Conservation (phyloP, 2,888 invertebrate species). For the Stenoptilia bipunctidactyla region DNA sequence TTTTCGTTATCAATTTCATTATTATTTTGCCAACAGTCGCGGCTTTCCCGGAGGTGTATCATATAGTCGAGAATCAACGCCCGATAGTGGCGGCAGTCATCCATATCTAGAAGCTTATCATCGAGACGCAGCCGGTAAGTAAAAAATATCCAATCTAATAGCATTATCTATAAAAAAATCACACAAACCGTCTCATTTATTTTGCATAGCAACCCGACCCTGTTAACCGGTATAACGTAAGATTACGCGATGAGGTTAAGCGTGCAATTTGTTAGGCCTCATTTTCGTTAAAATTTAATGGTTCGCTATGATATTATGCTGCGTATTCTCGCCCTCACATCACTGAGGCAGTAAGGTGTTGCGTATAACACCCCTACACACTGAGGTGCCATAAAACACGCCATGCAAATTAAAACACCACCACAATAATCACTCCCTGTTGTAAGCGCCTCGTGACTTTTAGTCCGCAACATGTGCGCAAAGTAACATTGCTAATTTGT, state of each 20-base stretch:
- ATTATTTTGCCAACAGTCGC: slow-evolving; percentile 49
- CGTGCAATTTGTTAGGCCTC: slow-evolving; percentile 7
- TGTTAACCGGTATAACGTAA: not conserved
- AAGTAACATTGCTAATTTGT: slow-evolving; percentile 25
- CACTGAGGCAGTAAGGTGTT: slow-evolving; percentile 18
- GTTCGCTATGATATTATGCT: slow-evolving; percentile 18
- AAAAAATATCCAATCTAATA: not conserved
- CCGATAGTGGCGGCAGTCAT: slow-evolving; percentile 90
- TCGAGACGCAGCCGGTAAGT: slow-evolving; percentile 85
- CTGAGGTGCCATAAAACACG: slow-evolving; percentile 37
- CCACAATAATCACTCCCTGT: slow-evolving; percentile 44
- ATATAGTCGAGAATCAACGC: slow-evolving; percentile 90
- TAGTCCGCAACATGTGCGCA: slow-evolving; percentile 27
- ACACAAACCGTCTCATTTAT: not conserved
- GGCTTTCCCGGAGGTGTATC: slow-evolving; percentile 76
- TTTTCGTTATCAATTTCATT: slow-evolving; percentile 14
- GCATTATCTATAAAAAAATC: not conserved
- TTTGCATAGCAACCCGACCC: not conserved
- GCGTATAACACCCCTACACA: slow-evolving; percentile 16
- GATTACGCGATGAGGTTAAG: slow-evolving; percentile 1
- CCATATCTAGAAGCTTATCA: slow-evolving; percentile 86
- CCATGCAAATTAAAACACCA: slow-evolving; percentile 59
- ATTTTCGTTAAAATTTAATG: slow-evolving; percentile 21
- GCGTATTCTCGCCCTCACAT: slow-evolving; percentile 11
- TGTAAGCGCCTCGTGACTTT: slow-evolving; percentile 21